Evolutionary conservation across 1,140 invertebrate species (phyloP), one percentile per base, ranked within the genome.

Genomic region (Trichonephila clavipes): DNA sequence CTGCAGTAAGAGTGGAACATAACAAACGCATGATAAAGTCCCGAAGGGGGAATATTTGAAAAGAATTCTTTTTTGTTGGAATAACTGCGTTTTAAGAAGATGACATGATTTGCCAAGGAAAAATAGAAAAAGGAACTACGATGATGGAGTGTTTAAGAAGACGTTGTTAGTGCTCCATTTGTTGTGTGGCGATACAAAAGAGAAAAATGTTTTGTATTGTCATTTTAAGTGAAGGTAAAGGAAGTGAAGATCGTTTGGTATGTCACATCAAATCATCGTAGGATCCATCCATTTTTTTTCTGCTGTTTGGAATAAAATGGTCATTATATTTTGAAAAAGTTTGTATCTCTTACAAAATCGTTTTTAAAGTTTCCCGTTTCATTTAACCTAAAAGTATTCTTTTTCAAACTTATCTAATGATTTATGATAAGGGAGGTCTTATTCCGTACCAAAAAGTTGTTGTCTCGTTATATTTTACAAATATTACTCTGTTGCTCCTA

Each of bases 71-170:
- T 77, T 77, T 28, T 34, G 28, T 16, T 69, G 28, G 34, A 77
- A 77, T 77, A 77, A 77, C 72, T 28, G 40, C 34, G 72, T 28
- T 18, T 51, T 77, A 77, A 77, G 72, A 77, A 77, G 72, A 77
- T 77, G 72, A 77, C 34, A 77, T 77, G 72, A 77, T 34, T 77
- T 77, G 16, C 24, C 34, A 19, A 18, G 34, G 34, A 34, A 18
- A 40, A 77, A 34, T 34, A 77, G 28, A 77, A 77, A 72, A 34
- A 7, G 72, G 5, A 18, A 69, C 10, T 19, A 40, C 7, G 72
- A 77, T 77, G 72, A 77, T 77, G 28, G 72, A 77, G 72, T 40
- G 72, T 24, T 40, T 77, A 14, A 34, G 14, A 18, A 18, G 72
- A 34, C 16, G 72, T 77, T 77, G 72, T 77, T 77, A 77, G 34